Percentiles rank a stretch among this genome's conserved stretches.
phyloP scores from a whole-genome alignment of 2,888 invertebrate genomes.

The Sialis fuliginosa region DNA sequence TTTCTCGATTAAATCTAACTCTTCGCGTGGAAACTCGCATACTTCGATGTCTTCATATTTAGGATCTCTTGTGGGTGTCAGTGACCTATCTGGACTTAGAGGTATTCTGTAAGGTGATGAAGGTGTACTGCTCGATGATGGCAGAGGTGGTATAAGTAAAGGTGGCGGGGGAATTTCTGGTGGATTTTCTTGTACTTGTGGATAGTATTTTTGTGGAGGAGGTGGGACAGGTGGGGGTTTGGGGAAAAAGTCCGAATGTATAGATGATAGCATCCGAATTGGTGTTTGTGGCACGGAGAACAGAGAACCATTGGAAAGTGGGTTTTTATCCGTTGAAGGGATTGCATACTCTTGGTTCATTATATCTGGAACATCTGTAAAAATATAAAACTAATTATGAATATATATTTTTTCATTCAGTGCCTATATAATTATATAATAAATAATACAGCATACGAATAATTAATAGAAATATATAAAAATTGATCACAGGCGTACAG shows the following conservation, averaged over 20 bases:
- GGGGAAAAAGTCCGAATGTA: slow-evolving; percentile 33
- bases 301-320: slow-evolving; percentile 16
- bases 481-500: too few relatives aligned
- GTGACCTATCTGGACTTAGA: slow-evolving; percentile 18
- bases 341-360: slow-evolving; percentile 44
- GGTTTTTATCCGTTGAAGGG: slow-evolving; percentile 12
- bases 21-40: slow-evolving; percentile 50
- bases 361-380: slow-evolving; percentile 34
- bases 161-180: slow-evolving; percentile 22
- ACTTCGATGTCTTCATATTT: slow-evolving; percentile 28
- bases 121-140: slow-evolving; percentile 15
- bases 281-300: slow-evolving; percentile 23
- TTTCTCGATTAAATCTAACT: slow-evolving; percentile 56
- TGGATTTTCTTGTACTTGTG: slow-evolving; percentile 38
- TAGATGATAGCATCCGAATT: slow-evolving; percentile 27
- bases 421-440: too few relatives aligned
- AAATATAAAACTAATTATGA: background rate
- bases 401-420: too few relatives aligned
- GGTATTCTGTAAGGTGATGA: slow-evolving; percentile 20
- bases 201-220: slow-evolving; percentile 51
- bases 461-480: too few relatives aligned
- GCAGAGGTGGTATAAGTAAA: slow-evolving; percentile 23
- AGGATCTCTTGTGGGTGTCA: slow-evolving; percentile 17
- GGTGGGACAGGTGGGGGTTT: slow-evolving; percentile 47
- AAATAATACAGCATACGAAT: too few relatives aligned